A percentile compares a stretch with the other conserved stretches of the same genome.
Conservation (phyloP, 2,888 invertebrate species). For the Rhingia campestris region DNA sequence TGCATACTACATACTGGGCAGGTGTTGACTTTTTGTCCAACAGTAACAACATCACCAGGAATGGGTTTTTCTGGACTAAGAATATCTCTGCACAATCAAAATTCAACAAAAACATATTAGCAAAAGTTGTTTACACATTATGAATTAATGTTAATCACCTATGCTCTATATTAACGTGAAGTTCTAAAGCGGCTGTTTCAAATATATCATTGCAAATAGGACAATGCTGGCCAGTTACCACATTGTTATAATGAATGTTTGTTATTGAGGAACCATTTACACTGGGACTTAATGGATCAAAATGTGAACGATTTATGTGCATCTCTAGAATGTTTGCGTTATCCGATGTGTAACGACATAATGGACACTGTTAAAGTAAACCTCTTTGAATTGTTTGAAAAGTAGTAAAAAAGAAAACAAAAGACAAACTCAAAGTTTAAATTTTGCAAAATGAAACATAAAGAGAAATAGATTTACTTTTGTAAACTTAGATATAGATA, state of each 20-base stretch:
- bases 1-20: constrained; percentile 83
- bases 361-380: constrained; percentile 85
- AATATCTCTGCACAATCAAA: constrained; percentile 76
- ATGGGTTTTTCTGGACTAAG: constrained; percentile 77
- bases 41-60: constrained; percentile 76
- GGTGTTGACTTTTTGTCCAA: constrained; percentile 78
- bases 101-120: constrained; percentile 2
- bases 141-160: constrained; percentile 86
- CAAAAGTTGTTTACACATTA: constrained; percentile 60
- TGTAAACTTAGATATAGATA: neutral
- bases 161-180: constrained; percentile 94
- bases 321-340: constrained; percentile 90
- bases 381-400: constrained; percentile 31
- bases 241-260: constrained; percentile 81
- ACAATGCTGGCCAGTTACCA: constrained; percentile 86
- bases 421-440: constrained; percentile 13
- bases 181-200: constrained; percentile 89
- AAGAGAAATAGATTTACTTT: neutral
- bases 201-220: constrained; percentile 90
- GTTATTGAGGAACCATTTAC: constrained; percentile 82
- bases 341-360: constrained; percentile 90
- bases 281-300: constrained; percentile 83
- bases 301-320: constrained; percentile 92
- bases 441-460: constrained; percentile 8
- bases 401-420: constrained; percentile 1